A percentile compares a stretch with the other conserved stretches of the same genome.
These are phyloP conservation scores for Drosophila miranda DNA, from an alignment of 1,140 invertebrate genomes.

Conservation along the genomic window DNA sequence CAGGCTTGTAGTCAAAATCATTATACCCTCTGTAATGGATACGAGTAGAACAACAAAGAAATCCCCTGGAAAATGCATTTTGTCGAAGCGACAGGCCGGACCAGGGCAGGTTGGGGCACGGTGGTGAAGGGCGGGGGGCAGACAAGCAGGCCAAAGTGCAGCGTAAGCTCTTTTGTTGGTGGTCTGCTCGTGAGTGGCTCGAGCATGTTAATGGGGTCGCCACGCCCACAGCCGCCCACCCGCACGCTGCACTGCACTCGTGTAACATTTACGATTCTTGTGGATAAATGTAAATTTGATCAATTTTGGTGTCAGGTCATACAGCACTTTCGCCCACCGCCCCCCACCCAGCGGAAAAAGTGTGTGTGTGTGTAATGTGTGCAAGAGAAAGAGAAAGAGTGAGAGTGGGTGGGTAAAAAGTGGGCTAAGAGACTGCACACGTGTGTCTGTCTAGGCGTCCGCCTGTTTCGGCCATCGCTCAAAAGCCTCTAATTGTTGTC, in stretches of 20 bases:
- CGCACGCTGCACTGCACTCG: too few relatives aligned
- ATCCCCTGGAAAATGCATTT: too few relatives aligned
- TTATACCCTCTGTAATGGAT: too few relatives aligned
- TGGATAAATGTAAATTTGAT: conserved; percentile 68
- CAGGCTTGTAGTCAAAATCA: too few relatives aligned
- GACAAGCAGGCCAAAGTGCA: conserved; percentile 28
- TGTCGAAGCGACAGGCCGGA: too few relatives aligned
- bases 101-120: too few relatives aligned
- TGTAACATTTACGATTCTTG: conserved; percentile 45
- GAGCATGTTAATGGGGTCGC: conserved; percentile 52
- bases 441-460: too few relatives aligned
- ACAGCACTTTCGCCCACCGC: neutral
- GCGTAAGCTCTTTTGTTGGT: conserved; percentile 37
- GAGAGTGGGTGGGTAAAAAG: neutral
- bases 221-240: conserved; percentile 11
- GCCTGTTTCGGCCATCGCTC: conserved; percentile 12
- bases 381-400: neutral
- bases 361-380: conserved; percentile 20
- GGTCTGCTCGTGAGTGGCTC: neutral
- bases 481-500: conserved; percentile 34
- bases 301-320: conserved; percentile 52
- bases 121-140: neutral
- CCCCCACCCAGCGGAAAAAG: neutral
- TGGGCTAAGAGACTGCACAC: too few relatives aligned
- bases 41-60: too few relatives aligned